Evolutionary conservation across 2,113 vertebrate genomes (phyloP).

Genomic region (Fregata magnificens): DNA sequence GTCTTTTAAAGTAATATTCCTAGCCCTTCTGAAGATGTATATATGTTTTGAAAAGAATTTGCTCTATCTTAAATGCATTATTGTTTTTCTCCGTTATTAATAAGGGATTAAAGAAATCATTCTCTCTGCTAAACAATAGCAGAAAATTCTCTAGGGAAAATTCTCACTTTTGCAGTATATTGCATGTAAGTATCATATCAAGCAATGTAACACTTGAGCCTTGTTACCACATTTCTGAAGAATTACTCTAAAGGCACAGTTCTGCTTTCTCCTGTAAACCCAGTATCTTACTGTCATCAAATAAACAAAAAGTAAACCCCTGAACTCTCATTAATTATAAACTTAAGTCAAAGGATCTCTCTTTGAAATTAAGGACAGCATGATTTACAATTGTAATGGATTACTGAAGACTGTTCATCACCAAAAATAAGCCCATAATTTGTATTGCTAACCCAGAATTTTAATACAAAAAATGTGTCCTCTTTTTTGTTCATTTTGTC

Average conservation of each 20-base stretch:
- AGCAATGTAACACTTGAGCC: not conserved
- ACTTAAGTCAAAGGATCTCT: not conserved
- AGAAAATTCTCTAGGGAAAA: not conserved
- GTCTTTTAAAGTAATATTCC: not conserved
- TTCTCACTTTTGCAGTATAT: not conserved
- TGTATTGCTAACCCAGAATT: not conserved
- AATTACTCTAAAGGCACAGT: not conserved
- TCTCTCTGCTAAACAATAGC: not conserved
- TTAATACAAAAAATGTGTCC: not conserved
- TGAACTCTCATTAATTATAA: not conserved
- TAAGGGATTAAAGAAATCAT: not conserved
- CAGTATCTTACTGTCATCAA: not conserved
- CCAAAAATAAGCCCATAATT: not conserved
- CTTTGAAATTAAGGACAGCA: not conserved
- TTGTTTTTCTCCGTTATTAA: not conserved
- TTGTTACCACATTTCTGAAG: not conserved
- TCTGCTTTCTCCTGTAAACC: not conserved
- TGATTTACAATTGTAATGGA: not conserved
- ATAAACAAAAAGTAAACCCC: not conserved
- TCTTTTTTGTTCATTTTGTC: not conserved
- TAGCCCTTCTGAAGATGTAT: not conserved
- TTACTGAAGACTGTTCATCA: not conserved
- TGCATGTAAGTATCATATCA: not conserved
- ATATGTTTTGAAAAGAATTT: not conserved
- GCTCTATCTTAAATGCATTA: not conserved